Base-by-base conservation (phyloP, 2,888 invertebrate genomes). In the Caenorhabditis imperialis region DNA sequence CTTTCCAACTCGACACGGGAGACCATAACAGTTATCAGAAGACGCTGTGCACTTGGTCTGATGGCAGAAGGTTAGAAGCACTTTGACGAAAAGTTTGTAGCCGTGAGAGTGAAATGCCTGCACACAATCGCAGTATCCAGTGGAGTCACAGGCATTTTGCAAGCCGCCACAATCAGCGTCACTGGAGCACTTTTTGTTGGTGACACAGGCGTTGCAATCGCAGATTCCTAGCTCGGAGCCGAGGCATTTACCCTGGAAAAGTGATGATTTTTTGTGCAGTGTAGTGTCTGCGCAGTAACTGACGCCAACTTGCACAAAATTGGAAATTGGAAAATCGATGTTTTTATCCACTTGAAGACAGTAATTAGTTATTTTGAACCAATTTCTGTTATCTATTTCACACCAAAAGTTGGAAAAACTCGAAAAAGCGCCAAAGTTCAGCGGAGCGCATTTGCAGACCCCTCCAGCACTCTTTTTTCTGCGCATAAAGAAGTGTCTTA, bases 151-250 rank as follows among this genome's bases (percentile, higher is more conserved):
- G 0, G 62, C 44, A 27, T 63, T 48, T n/a, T 51, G 47, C 10
- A 75, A 58, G 3, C 75, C 75, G 18, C 75, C 75, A 50, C 75
- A 75, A 38, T 75, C 69, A 8, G 3, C n/a, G 37, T 75, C 75
- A 27, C 20, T 50, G 6, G 4, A 12, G 35, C 75, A 75, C 6
- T 38, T 37, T 16, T 18, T 12, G 18, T 70, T 75, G 6, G 70
- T 54, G 16, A 75, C 25, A 23, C 75, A 75, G 0, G 69, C 69
- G 23, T 70, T 70, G 38, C 75, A 75, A n/a, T 70, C 70, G 30
- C 75, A 75, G 2, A 60, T 22, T 27, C 69, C 75, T 1, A 75
- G 60, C 20, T 75, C 63, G 12, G 47, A 45, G 10, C 75, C 75
- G 1, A 75, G 42, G 20, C 75, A 75, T 53, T 50, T 62, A 42